These are phyloP conservation scores for Gulo gulo DNA, from an alignment of 2,113 vertebrate species.

Conservation along the genomic window DNA sequence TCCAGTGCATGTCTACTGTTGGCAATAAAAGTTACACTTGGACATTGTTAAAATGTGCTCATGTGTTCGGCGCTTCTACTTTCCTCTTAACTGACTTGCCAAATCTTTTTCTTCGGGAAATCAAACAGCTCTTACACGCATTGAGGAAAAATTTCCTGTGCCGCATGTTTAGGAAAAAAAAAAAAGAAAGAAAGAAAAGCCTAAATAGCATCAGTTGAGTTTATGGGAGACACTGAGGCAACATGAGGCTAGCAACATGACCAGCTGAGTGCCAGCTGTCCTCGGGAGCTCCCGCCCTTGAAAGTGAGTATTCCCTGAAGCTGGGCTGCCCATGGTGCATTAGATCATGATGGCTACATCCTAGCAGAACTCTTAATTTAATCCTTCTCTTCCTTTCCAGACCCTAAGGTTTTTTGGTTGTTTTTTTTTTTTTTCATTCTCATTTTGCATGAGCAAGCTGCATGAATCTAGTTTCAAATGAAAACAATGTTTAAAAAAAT, in stretches of 20 bases:
- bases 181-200: neutral
- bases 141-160: conserved; percentile 81
- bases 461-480: conserved; percentile 70
- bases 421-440: conserved; percentile 24
- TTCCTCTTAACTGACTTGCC: conserved; percentile 79
- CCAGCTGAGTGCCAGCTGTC: conserved; percentile 84
- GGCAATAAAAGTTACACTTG: conserved; percentile 83
- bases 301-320: conserved; percentile 71
- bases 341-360: conserved; percentile 74
- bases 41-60: conserved; percentile 83
- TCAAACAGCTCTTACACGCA: conserved; percentile 78
- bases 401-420: neutral
- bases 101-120: conserved; percentile 81
- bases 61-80: conserved; percentile 78
- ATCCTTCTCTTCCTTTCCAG: conserved; percentile 80
- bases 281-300: conserved; percentile 64
- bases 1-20: conserved; percentile 81
- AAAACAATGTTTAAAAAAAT: conserved; percentile 52
- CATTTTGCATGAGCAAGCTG: conserved; percentile 63
- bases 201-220: conserved; percentile 53
- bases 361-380: conserved; percentile 77
- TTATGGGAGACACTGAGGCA: conserved; percentile 60
- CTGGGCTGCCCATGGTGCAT: conserved; percentile 70
- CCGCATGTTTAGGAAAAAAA: conserved; percentile 47
- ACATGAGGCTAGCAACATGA: conserved; percentile 53